phyloP scores from a whole-genome alignment of 2,797 vertebrate genomes.

The Tapera naevia region DNA sequence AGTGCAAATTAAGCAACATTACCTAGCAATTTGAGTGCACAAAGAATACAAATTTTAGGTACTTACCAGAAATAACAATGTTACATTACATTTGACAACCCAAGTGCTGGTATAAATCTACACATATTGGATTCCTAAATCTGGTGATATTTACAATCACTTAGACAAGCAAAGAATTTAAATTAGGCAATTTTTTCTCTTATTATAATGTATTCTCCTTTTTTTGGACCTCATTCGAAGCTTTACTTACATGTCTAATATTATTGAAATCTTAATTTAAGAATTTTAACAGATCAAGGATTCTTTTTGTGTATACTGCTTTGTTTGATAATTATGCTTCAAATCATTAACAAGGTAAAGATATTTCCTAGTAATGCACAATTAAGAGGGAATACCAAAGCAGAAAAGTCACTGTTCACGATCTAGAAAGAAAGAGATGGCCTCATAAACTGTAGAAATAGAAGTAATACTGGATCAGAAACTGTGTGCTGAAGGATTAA shows the following conservation, averaged over 20 bases:
- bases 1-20: background rate
- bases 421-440: background rate
- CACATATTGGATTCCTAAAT: background rate
- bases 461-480: background rate
- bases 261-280: background rate
- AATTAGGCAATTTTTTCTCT: background rate
- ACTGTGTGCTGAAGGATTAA: background rate
- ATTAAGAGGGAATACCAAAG: background rate
- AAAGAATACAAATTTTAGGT: background rate
- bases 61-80: background rate
- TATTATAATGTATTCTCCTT: background rate
- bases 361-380: background rate
- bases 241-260: background rate
- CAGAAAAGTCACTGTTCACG: background rate
- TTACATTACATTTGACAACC: background rate
- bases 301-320: background rate
- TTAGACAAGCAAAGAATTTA: background rate
- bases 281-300: background rate
- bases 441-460: background rate
- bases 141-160: background rate
- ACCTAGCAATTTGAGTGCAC: background rate
- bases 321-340: background rate
- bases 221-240: background rate
- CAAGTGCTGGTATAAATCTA: background rate
- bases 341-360: background rate